A percentile compares a stretch with the other conserved stretches of the same genome.
These are phyloP conservation scores for Phacellophora camtschatica DNA, from an alignment of 30 jellyfish, hydroid and myxozoan genomes.

Conservation along the genomic window DNA sequence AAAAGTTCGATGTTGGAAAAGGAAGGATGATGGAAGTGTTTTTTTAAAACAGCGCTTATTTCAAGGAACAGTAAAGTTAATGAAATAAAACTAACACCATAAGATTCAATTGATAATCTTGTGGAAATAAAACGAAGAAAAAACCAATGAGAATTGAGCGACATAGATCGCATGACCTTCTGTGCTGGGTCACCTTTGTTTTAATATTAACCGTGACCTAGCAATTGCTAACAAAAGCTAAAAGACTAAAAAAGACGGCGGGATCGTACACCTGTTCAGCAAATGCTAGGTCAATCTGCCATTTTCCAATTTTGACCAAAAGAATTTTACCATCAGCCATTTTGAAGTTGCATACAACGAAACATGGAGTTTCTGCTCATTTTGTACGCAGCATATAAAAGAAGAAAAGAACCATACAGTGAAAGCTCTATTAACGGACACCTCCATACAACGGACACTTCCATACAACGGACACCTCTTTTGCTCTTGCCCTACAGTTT, in stretches of 20 bases:
- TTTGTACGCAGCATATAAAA: too few species aligned
- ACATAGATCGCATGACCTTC: constrained; percentile 40
- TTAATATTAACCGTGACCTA: constrained; percentile 41
- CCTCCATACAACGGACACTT: too few species aligned
- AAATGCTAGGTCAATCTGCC: constrained; percentile 30
- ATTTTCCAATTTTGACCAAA: too few species aligned
- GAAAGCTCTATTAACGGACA: too few species aligned
- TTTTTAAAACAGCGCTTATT: background rate
- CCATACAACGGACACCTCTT: too few species aligned
- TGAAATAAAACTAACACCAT: background rate
- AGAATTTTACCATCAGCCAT: too few species aligned
- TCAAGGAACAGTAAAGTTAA: background rate
- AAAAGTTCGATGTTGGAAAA: too few species aligned
- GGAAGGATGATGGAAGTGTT: too few species aligned
- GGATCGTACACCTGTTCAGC: constrained; percentile 42
- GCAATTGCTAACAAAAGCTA: constrained; percentile 10
- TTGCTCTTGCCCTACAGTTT: too few species aligned
- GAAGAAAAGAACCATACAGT: too few species aligned
- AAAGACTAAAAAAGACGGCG: constrained; percentile 6
- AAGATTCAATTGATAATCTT: background rate
- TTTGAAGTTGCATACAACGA: too few species aligned
- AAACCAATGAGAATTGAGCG: background rate
- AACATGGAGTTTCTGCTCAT: too few species aligned
- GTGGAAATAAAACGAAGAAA: background rate
- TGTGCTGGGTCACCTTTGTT: constrained; percentile 33